Percentiles rank a stretch among this genome's conserved stretches.
phyloP scores from a whole-genome alignment of 2,113 vertebrate species.

The Rhabdornis inornatus region DNA sequence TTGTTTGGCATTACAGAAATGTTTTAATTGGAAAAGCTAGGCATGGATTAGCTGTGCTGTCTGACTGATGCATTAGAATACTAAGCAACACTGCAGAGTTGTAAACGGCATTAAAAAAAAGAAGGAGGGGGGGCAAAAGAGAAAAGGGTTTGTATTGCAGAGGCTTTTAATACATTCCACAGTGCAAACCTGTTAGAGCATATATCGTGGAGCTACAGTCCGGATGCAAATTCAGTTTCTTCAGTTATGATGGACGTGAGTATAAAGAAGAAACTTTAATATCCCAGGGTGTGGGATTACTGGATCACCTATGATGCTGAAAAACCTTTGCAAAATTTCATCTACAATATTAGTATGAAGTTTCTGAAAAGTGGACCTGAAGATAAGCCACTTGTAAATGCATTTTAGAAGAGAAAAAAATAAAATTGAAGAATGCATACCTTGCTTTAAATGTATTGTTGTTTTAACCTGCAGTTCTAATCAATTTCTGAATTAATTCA shows the following conservation, averaged over 20 bases:
- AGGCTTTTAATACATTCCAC: slow-evolving; percentile 61
- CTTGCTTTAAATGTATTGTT: slow-evolving; percentile 55
- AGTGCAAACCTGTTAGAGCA: slow-evolving; percentile 71
- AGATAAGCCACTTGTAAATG: slow-evolving; percentile 29
- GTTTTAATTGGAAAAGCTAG: slow-evolving; percentile 71
- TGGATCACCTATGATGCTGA: slow-evolving; percentile 54
- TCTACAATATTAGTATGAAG: slow-evolving; percentile 52
- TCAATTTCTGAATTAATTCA: slow-evolving; percentile 50
- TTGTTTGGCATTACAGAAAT: slow-evolving; percentile 55
- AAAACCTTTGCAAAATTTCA: slow-evolving; percentile 54
- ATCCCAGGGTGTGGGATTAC: slow-evolving; percentile 62
- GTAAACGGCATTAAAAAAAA: slow-evolving; percentile 67
- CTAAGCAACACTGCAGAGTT: slow-evolving; percentile 73
- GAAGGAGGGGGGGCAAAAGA: not conserved
- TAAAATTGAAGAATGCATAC: slow-evolving; percentile 44
- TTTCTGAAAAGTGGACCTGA: slow-evolving; percentile 57
- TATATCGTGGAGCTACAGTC: slow-evolving; percentile 39
- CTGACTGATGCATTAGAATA: slow-evolving; percentile 69
- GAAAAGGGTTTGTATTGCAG: slow-evolving; percentile 58
- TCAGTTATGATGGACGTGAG: slow-evolving; percentile 30
- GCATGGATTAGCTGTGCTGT: slow-evolving; percentile 59
- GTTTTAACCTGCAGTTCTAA: slow-evolving; percentile 62
- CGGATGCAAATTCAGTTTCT: slow-evolving; percentile 32
- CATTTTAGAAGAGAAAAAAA: slow-evolving; percentile 50
- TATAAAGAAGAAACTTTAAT: slow-evolving; percentile 77